Evolutionary conservation across 2,797 vertebrate genomes (phyloP), one percentile per base, ranked within the genome.

Genomic region (Tapirus indicus): DNA sequence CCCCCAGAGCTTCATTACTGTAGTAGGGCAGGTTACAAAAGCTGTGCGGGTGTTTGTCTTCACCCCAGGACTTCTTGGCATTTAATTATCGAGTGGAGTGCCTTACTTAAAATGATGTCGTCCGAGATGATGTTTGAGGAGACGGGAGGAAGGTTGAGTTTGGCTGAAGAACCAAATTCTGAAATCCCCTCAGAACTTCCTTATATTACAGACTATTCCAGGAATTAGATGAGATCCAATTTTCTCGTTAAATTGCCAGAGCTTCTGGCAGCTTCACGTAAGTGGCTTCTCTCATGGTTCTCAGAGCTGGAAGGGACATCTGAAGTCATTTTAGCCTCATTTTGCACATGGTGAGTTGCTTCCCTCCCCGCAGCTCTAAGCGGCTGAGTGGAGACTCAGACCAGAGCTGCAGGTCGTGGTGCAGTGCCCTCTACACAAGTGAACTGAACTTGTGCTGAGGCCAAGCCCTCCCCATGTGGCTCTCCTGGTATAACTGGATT

Each of bases 281-380:
- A 91, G 66, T 56, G 90, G 47, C 79, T 91, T 96, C 96, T 96
- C 89, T 90, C 49, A 0, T 88, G 32, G 80, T 93, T 96, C 62
- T 92, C 2, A 2, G 92, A 79, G 80, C 71, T 80, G 82, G 85
- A 86, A 79, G 54, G 58, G 56, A 27, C 3, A 6, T 68, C 77
- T 23, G 16, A 21, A 94, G 77, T 89, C 93, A 41, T 86, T 60
- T n/a, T 23, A 66, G 84, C 47, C 29, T 93, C 49, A 27, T 88
- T 49, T 38, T 78, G 83, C 74, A 78, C 77, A 54, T 82, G 58
- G 64, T 2, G 7, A 38, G 38, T 38, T 60, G 3, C 12, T 23
- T 64, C n/a, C n/a, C 88, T 38, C 86, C 88, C 66, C 47, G 29
- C 0, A 17, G 49, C 20, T 79, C n/a, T 58, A 2, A 16, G 64